Conservation (phyloP, 2,888 invertebrate species). For the Timandra comae region DNA sequence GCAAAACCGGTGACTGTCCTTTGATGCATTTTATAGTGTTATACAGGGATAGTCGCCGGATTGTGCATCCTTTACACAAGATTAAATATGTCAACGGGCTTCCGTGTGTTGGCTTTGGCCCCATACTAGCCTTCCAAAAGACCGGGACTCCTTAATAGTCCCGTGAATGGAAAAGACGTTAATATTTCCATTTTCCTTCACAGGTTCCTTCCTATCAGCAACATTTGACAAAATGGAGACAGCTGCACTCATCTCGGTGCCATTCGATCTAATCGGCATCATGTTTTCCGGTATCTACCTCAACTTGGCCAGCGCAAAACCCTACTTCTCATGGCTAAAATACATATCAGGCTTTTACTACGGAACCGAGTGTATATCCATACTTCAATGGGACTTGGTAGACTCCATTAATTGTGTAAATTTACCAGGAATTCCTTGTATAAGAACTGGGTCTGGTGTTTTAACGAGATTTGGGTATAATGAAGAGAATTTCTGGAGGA, state of each 20-base stretch:
- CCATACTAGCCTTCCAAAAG: too few relatives aligned
- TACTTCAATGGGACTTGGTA: constrained; percentile 80
- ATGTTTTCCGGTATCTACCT: constrained; percentile 82
- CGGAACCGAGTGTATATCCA: constrained; percentile 81
- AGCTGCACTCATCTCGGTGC: constrained; percentile 81
- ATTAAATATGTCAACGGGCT: too few relatives aligned
- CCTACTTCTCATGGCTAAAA: constrained; percentile 74
- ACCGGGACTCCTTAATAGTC: too few relatives aligned
- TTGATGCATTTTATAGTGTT: too few relatives aligned
- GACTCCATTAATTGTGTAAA: constrained; percentile 75
- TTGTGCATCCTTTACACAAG: too few relatives aligned
- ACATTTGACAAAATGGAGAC: constrained; percentile 81
- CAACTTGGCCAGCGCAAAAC: constrained; percentile 76
- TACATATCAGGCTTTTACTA: constrained; percentile 84
- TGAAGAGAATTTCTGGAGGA: constrained; percentile 55
- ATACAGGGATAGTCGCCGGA: too few relatives aligned
- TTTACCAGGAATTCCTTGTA: constrained; percentile 76
- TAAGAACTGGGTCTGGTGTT: constrained; percentile 77
- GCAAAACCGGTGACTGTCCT: too few relatives aligned
- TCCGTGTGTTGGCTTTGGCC: too few relatives aligned
- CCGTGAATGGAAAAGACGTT: too few relatives aligned
- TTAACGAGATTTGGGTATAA: constrained; percentile 74
- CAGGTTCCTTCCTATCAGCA: constrained; percentile 81
- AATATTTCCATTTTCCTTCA: constrained; percentile 8
- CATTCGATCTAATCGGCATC: constrained; percentile 80